These are phyloP conservation scores for Phyllostomus hastatus DNA, from an alignment of 2,113 vertebrate genomes.

Conservation along the genomic window DNA sequence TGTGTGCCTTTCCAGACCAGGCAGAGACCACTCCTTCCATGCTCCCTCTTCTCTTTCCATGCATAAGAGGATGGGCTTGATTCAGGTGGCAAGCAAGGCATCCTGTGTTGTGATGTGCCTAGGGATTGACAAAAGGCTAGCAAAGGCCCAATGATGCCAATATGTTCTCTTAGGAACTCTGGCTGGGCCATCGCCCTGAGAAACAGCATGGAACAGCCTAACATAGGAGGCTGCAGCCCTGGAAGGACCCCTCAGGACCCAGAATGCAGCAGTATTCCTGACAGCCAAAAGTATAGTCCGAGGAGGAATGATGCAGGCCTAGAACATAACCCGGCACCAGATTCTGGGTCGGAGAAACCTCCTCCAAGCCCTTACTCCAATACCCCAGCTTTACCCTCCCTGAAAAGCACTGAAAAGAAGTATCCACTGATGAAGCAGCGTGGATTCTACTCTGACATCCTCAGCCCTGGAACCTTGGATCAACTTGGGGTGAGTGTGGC, in stretches of 20 bases:
- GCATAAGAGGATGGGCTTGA: background rate
- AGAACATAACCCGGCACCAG: background rate
- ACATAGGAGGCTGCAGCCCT: background rate
- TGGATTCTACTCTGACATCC: conserved; percentile 80
- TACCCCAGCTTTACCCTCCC: background rate
- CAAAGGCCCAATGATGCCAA: background rate
- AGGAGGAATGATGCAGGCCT: background rate
- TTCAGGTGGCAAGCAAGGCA: background rate
- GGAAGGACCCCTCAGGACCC: background rate
- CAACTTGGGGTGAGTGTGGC: conserved; percentile 78
- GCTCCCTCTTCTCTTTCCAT: background rate
- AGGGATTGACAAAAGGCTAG: background rate
- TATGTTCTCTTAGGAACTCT: conserved; percentile 46
- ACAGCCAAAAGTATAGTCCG: rapidly evolving
- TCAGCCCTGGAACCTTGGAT: conserved; percentile 70
- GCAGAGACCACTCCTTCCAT: background rate
- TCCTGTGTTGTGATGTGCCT: background rate
- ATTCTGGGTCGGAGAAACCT: background rate
- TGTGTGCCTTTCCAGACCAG: background rate
- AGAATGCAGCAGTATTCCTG: background rate
- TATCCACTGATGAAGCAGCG: conserved; percentile 73
- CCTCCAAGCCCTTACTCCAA: background rate
- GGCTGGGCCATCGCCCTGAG: background rate
- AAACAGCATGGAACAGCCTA: conserved; percentile 53
- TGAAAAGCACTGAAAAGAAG: conserved; percentile 43